phyloP scores from a whole-genome alignment of 2,888 invertebrate genomes.

The Temnothorax ravouxi region DNA sequence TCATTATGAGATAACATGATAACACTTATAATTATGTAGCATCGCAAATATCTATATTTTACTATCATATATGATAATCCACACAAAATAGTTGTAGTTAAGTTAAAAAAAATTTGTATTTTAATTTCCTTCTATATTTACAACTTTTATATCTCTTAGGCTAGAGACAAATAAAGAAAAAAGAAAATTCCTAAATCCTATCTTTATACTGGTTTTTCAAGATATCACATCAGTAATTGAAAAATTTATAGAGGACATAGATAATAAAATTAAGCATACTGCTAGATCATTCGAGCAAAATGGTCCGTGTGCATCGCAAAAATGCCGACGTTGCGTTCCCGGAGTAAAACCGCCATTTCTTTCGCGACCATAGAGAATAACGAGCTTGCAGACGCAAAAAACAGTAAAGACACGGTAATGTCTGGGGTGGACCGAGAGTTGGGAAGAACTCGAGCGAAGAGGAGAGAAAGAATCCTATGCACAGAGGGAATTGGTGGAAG shows the following conservation, averaged over 20 bases:
- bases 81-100: background rate
- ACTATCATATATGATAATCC: background rate
- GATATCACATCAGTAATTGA: background rate
- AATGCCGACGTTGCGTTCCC: slow-evolving; percentile 34
- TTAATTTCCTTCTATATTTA: background rate
- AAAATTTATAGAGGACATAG: background rate
- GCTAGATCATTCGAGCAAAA: slow-evolving; percentile 3
- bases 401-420: slow-evolving; percentile 58
- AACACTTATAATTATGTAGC: background rate
- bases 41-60: background rate
- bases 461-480: slow-evolving; percentile 24
- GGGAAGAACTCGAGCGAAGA: slow-evolving; percentile 28
- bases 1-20: background rate
- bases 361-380: slow-evolving; percentile 47
- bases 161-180: background rate
- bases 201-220: background rate
- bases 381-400: slow-evolving; percentile 50
- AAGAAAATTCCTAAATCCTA: background rate
- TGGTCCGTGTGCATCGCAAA: slow-evolving; percentile 14
- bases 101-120: background rate
- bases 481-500: slow-evolving; percentile 12
- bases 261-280: slow-evolving; percentile 29
- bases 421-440: slow-evolving; percentile 57
- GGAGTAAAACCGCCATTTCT: slow-evolving; percentile 36
- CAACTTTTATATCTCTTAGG: background rate